phyloP scores from a whole-genome alignment of 2,888 invertebrate genomes.

The Campoletis raptor region DNA sequence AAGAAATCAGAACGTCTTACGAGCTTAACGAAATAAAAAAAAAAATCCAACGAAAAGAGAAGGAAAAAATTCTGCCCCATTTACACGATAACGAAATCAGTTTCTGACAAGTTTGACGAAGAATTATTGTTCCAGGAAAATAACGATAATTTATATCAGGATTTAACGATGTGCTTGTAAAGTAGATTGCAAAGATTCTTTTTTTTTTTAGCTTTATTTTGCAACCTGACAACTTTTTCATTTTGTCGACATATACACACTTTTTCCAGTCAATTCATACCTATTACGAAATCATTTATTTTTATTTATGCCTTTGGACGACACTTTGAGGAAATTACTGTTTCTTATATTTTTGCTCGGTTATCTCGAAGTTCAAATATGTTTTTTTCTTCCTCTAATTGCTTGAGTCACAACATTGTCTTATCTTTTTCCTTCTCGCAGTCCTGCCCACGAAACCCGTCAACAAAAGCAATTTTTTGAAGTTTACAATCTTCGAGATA shows the following conservation, averaged over 20 bases:
- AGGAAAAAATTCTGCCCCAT: neutral
- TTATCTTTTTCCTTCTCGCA: constrained; percentile 3
- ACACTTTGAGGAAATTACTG: neutral
- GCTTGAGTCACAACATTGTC: neutral
- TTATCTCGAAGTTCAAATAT: constrained; percentile 13
- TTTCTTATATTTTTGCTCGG: neutral
- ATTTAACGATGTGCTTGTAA: neutral
- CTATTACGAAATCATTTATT: neutral
- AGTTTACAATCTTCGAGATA: neutral
- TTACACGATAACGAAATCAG: neutral
- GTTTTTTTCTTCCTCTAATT: constrained; percentile 13
- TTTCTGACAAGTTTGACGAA: constrained; percentile 8
- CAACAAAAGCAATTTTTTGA: constrained; percentile 12
- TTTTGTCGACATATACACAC: neutral
- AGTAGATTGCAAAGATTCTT: neutral
- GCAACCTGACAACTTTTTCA: neutral
- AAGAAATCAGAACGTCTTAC: neutral
- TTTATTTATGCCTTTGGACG: neutral
- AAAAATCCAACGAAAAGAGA: neutral
- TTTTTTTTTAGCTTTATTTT: neutral
- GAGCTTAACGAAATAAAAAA: neutral
- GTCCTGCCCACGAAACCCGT: neutral
- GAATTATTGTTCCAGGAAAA: constrained; percentile 24
- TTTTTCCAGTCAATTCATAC: neutral
- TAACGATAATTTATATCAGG: neutral